Base-by-base conservation (phyloP, 1,140 invertebrate genomes). In the Cotesia vestalis region DNA sequence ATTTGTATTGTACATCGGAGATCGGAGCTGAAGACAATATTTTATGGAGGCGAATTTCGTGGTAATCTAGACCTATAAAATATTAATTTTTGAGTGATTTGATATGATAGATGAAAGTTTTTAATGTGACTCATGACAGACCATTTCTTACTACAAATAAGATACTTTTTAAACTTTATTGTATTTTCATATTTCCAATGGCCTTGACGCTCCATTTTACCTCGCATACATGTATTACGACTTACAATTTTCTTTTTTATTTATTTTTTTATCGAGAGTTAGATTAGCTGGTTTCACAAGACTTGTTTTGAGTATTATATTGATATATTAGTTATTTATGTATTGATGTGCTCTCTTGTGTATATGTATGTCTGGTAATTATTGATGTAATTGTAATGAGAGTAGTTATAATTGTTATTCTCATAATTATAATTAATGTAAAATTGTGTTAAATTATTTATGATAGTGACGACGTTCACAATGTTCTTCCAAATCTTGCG, bases 401-500 rank as follows among this genome's bases (percentile, higher is more conserved):
- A 40, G 9, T 40, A 40, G 9, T 40, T 9, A 46, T 46, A 46
- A 46, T 46, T 46, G 4, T 20, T 12, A 17, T 20, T 12, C n/a
- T 57, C 5, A 57, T 17, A 61, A 61, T 46, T n/a, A 46, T 46
- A 11, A 46, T 46, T 46, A 46, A 9, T 46, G 40, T 46, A 46
- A 64, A 14, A 38, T 64, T 64, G 35, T 36, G n/a, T 64, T 64
- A 36, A 40, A n/a, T 38, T 14, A 35, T 35, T 35, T 17, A 62
- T 14, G 27, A 69, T 61, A 62, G 66, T 63, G 46, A 68, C 62
- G 60, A 69, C 57, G 46, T 75, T 75, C 40, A 60, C 46, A 72
- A 69, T 70, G 74, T 75, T 75, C 74, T 75, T 75, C 74, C 74
- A 75, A 66, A 72, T 69, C 52, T 60, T 59, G 67, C 36, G 57